Base-by-base conservation (phyloP, 2,888 invertebrate species). In the Drymonia ruficornis region DNA sequence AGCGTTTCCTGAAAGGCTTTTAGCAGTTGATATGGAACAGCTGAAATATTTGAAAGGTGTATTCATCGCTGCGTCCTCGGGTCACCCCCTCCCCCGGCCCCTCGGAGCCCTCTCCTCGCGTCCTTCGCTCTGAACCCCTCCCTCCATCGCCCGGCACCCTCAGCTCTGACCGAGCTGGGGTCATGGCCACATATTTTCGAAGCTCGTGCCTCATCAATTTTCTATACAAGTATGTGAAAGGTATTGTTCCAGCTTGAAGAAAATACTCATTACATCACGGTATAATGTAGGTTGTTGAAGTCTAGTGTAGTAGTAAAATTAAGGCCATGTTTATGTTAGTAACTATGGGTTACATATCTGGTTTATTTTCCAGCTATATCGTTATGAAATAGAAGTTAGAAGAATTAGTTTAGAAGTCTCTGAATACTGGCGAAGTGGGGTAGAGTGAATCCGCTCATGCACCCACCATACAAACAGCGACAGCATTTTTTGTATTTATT, bases 131-230 rank as follows among this genome's bases (percentile, higher is more conserved):
- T 75, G 68, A 78, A 77, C 76, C 75, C 74, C 65, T 65, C 77
- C 80, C 77, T 71, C 71, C 71, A 36, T 18, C 28, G 4, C 44
- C 47, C 47, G 15, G 15, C 69, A 74, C 75, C 73, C 76, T 61
- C 59, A 42, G 50, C 65, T 75, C 67, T 89, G 88, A 90, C 89
- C 89, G 86, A 80, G 76, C 80, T 61, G 76, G 84, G 91, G 89
- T 91, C 92, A 91, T 72, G 91, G 92, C 77, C 92, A 80, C 72
- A 72, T 70, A 87, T 84, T 86, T 87, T 78, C 64, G 72, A 78
- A 82, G 65, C 82, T 83, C 80, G 81, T 81, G 80, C 72, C 74
- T 48, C 65, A 70, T 72, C 57, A 70, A 70, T 75, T 77, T 74
- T 72, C 69, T 61, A 72, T 70, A 70, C 43, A 64, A 68, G 55